Conservation (phyloP, 2,113 vertebrate species). For the Pedionomus torquatus region DNA sequence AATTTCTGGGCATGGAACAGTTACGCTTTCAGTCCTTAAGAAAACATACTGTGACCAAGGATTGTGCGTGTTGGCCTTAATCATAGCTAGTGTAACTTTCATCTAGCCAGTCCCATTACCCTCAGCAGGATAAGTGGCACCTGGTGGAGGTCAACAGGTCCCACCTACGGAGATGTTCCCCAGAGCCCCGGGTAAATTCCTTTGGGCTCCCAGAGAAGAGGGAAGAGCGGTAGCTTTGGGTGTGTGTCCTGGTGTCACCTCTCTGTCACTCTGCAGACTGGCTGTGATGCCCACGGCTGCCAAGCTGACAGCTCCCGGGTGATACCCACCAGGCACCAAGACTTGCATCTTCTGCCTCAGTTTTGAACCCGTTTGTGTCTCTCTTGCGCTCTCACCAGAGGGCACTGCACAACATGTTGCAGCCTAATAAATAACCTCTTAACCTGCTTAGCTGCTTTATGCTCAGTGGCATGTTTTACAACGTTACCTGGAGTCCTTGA, state of each 20-base stretch:
- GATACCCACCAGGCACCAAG: accelerated
- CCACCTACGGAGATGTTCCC: background rate
- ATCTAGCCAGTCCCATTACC: background rate
- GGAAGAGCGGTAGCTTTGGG: accelerated
- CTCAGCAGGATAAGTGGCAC: background rate
- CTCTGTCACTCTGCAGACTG: background rate
- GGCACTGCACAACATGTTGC: constrained; percentile 66
- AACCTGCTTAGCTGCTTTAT: constrained; percentile 75
- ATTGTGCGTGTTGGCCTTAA: background rate
- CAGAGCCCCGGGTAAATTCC: accelerated
- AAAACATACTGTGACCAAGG: background rate
- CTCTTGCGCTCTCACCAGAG: constrained; percentile 67
- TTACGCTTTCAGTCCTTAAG: background rate
- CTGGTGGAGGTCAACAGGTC: background rate
- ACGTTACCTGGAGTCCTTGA: constrained; percentile 75
- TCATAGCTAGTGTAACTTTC: background rate
- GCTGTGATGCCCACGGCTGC: background rate
- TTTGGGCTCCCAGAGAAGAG: background rate
- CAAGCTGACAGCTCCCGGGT: background rate
- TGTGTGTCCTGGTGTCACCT: background rate
- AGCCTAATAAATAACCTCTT: constrained; percentile 75
- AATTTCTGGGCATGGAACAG: background rate
- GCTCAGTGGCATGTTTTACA: constrained; percentile 73
- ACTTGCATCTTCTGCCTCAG: accelerated
- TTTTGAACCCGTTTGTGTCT: background rate